Conservation (phyloP, 2,888 invertebrate species). For the Dioctria rufipes region DNA sequence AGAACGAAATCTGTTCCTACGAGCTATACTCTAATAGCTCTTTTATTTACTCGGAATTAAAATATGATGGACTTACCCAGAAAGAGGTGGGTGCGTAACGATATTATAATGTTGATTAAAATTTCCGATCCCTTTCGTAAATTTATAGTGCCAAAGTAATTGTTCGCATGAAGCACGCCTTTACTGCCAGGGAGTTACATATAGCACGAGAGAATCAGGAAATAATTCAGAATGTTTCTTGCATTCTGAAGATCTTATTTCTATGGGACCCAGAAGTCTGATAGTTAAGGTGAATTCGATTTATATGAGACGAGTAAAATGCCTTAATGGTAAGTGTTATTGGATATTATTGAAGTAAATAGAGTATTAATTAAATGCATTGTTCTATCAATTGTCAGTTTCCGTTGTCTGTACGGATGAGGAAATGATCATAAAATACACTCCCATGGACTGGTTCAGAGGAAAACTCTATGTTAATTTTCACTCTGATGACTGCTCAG, state of each 20-base stretch:
- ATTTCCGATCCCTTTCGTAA: background rate
- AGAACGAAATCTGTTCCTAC: constrained; percentile 79
- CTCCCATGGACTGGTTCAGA: constrained; percentile 76
- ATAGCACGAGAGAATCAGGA: constrained; percentile 61
- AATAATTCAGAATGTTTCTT: constrained; percentile 75
- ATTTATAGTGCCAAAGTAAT: constrained; percentile 73
- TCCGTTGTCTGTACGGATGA: constrained; percentile 83
- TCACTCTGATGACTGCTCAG: constrained; percentile 81
- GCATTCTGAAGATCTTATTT: constrained; percentile 86
- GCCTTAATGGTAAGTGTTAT: constrained; percentile 82
- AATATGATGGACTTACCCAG: constrained; percentile 68
- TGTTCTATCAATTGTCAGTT: constrained; percentile 73
- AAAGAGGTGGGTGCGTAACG: constrained; percentile 67
- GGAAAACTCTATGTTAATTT: constrained; percentile 88
- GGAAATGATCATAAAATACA: constrained; percentile 79
- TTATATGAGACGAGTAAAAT: constrained; percentile 86
- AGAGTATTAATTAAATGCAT: constrained; percentile 27
- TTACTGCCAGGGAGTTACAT: constrained; percentile 81
- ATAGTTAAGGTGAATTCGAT: constrained; percentile 75
- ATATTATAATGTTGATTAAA: background rate
- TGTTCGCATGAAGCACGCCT: constrained; percentile 79
- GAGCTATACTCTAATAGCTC: constrained; percentile 83
- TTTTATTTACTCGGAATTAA: constrained; percentile 74
- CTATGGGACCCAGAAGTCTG: constrained; percentile 83
- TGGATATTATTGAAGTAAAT: background rate